Percentiles rank a stretch among this genome's conserved stretches.
Evolutionary conservation across 2,797 vertebrate genomes (phyloP).

Genomic region (Trichosurus vulpecula): DNA sequence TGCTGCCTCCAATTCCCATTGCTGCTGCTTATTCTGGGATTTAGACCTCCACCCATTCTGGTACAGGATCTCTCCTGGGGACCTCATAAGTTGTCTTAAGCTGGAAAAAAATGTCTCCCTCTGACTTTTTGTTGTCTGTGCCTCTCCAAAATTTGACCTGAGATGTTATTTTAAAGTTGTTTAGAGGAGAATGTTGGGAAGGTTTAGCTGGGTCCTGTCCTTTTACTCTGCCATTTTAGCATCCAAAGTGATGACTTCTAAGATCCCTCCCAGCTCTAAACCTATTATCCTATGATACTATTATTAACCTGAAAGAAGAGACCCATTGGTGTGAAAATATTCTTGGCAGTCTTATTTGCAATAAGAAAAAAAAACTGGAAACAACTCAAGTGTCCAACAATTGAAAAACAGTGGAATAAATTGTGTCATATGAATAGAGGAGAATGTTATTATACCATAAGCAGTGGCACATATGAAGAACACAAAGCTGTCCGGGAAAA

Average conservation of each 20-base stretch:
- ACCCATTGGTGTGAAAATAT: background rate
- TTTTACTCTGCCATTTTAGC: background rate
- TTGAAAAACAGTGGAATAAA: background rate
- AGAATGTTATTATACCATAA: background rate
- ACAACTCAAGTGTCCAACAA: background rate
- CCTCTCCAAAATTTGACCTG: background rate
- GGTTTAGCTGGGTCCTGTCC: background rate
- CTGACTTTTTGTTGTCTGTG: background rate
- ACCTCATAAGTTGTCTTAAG: background rate
- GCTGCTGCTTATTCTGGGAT: background rate
- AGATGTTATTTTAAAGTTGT: background rate
- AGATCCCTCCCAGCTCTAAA: background rate
- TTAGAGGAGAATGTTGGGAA: background rate
- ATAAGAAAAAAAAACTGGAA: background rate
- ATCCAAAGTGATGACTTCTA: background rate
- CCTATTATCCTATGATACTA: background rate
- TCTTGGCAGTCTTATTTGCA: background rate
- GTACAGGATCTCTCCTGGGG: background rate
- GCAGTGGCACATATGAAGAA: background rate
- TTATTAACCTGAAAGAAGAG: background rate
- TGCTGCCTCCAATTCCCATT: background rate
- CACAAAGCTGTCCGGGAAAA: background rate
- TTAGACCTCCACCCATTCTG: background rate
- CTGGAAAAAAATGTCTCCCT: background rate
- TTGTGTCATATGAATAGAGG: background rate